These are phyloP conservation scores for Passerina amoena DNA, from an alignment of 2,113 vertebrate genomes.

Conservation along the genomic window DNA sequence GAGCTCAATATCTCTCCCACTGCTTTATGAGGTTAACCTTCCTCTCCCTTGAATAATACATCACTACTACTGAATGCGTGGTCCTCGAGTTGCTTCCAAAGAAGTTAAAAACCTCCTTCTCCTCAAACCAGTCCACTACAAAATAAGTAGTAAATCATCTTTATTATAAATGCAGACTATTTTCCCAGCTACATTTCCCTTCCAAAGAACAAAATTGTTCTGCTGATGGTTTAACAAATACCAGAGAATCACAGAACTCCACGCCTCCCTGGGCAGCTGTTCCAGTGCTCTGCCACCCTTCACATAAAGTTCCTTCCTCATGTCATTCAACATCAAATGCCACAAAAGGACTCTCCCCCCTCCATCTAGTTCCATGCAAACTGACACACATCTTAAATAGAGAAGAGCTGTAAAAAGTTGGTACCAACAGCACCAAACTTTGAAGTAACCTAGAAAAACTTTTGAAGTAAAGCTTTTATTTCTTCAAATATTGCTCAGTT, in stretches of 20 bases:
- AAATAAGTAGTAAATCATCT: neutral
- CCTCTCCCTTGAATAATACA: neutral
- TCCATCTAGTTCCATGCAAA: neutral
- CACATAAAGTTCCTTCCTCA: neutral
- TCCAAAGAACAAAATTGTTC: neutral
- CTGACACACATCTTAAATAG: neutral
- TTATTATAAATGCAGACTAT: neutral
- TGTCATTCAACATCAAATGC: neutral
- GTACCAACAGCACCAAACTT: fast-evolving
- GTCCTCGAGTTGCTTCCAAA: neutral
- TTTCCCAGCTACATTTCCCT: neutral
- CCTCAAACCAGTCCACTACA: neutral
- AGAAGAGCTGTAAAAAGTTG: neutral
- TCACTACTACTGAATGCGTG: neutral
- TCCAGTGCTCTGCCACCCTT: neutral
- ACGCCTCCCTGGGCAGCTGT: neutral
- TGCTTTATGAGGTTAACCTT: neutral
- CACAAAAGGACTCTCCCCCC: neutral
- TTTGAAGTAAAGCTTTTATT: neutral
- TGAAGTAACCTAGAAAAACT: neutral
- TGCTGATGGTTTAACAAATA: neutral
- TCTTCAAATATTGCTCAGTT: neutral
- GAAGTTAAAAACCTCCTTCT: neutral
- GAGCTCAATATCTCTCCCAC: neutral
- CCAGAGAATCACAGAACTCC: neutral